phyloP scores from a whole-genome alignment of 2,888 invertebrate genomes.

The Itoplectis maculator region DNA sequence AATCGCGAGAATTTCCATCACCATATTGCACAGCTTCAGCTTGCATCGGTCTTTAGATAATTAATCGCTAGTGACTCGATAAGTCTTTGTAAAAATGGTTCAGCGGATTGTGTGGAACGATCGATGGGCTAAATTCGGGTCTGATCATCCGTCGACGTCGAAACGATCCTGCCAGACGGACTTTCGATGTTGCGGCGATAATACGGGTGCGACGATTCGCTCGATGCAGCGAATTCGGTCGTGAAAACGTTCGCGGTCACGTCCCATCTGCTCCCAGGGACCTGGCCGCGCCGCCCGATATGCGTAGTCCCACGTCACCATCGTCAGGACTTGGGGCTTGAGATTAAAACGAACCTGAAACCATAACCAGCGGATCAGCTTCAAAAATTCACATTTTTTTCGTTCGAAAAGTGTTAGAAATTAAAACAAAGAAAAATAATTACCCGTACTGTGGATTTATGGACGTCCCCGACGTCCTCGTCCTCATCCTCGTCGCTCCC shows the following conservation, averaged over 20 bases:
- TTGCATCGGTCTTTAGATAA: slow-evolving; percentile 32
- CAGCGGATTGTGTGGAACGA: background rate
- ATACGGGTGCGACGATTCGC: slow-evolving; percentile 82
- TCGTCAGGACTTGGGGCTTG: slow-evolving; percentile 84
- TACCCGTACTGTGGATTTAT: slow-evolving; percentile 46
- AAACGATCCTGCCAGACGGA: slow-evolving; percentile 85
- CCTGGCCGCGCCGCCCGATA: slow-evolving; percentile 86
- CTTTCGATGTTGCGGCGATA: slow-evolving; percentile 84
- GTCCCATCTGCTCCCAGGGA: slow-evolving; percentile 86
- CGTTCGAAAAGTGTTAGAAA: background rate
- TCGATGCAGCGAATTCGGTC: slow-evolving; percentile 83
- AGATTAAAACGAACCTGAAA: slow-evolving; percentile 86
- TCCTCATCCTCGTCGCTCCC: slow-evolving; percentile 55
- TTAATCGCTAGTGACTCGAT: background rate
- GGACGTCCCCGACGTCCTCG: slow-evolving; percentile 42
- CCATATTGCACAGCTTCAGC: slow-evolving; percentile 46
- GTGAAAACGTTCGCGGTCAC: slow-evolving; percentile 86
- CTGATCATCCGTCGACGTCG: slow-evolving; percentile 62
- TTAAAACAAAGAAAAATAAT: slow-evolving; percentile 2
- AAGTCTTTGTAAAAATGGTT: slow-evolving; percentile 42
- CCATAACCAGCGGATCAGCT: slow-evolving; percentile 42
- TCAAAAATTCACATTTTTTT: background rate
- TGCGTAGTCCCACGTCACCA: slow-evolving; percentile 86
- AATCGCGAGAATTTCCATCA: slow-evolving; percentile 30
- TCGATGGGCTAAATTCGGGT: background rate